Percentiles rank a stretch among this genome's conserved stretches.
Evolutionary conservation across 2,797 vertebrate genomes (phyloP).

Genomic region (Acanthurus leucopareius): DNA sequence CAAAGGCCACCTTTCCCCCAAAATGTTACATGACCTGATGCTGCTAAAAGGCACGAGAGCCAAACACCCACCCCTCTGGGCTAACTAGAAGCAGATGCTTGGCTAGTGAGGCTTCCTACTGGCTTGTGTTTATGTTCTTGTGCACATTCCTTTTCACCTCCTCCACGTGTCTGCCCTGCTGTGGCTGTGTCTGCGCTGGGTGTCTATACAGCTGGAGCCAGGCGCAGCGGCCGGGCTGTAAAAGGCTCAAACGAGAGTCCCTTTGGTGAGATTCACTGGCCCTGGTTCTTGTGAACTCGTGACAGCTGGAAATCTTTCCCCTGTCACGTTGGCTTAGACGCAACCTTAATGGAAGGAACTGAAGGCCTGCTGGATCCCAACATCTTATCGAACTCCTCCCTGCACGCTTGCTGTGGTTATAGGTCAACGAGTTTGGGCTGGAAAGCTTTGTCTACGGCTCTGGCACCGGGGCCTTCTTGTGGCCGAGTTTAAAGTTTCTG

Average conservation of each 20-base stretch:
- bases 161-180: conserved; percentile 76
- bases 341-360: conserved; percentile 48
- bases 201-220: conserved; percentile 71
- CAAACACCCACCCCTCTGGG: conserved; percentile 42
- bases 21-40: conserved; percentile 45
- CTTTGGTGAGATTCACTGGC: conserved; percentile 56
- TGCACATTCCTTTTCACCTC: conserved; percentile 79
- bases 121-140: conserved; percentile 76
- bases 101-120: conserved; percentile 65
- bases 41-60: conserved; percentile 21
- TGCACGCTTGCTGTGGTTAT: conserved; percentile 55
- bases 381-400: conserved; percentile 60
- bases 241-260: conserved; percentile 29
- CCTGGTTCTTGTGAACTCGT: conserved; percentile 33
- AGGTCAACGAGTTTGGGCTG: conserved; percentile 62
- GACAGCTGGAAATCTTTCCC: conserved; percentile 69
- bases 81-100: conserved; percentile 79
- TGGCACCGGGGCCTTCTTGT: conserved; percentile 52
- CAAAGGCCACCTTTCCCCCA: conserved; percentile 44
- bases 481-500: conserved; percentile 49
- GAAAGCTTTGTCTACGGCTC: conserved; percentile 56
- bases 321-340: conserved; percentile 63
- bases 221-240: conserved; percentile 19
- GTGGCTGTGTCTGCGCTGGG: conserved; percentile 46
- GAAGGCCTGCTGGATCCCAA: conserved; percentile 52